Conservation (phyloP, 1,140 invertebrate species). For the Rhagoletis pomonella region DNA sequence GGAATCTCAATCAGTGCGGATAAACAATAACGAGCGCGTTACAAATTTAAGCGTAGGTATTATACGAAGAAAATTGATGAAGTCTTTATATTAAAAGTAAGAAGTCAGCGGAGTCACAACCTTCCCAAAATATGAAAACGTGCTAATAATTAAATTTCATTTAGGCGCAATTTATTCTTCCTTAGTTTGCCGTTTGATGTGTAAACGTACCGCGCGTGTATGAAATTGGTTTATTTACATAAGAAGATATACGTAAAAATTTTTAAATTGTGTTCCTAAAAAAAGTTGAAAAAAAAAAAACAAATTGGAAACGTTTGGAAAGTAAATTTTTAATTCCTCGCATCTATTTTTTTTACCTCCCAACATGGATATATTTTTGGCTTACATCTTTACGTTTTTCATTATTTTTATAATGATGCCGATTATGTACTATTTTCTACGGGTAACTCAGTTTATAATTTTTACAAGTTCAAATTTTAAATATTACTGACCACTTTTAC, state of each 20-base stretch:
- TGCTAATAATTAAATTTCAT: background rate
- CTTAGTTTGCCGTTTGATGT: background rate
- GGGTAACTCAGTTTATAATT: conserved; percentile 59
- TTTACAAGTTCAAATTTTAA: background rate
- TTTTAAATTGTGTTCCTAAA: background rate
- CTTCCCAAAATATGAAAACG: background rate
- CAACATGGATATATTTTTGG: conserved; percentile 60
- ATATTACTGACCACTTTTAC: conserved; percentile 2
- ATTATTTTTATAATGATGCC: conserved; percentile 63
- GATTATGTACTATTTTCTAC: conserved; percentile 61
- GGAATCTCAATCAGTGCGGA: conserved; percentile 28
- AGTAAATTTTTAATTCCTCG: background rate
- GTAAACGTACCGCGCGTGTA: background rate
- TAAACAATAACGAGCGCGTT: conserved; percentile 8
- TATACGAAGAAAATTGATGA: background rate
- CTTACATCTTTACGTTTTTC: conserved; percentile 62
- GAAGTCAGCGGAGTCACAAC: background rate
- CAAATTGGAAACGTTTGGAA: background rate
- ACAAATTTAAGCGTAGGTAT: background rate
- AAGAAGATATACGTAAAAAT: background rate
- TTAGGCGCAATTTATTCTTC: background rate
- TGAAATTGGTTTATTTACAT: background rate
- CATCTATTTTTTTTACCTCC: background rate
- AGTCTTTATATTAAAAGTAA: background rate
- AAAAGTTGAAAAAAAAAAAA: background rate